Conservation (phyloP, 2,113 vertebrate species). For the Cebidichthys violaceus region DNA sequence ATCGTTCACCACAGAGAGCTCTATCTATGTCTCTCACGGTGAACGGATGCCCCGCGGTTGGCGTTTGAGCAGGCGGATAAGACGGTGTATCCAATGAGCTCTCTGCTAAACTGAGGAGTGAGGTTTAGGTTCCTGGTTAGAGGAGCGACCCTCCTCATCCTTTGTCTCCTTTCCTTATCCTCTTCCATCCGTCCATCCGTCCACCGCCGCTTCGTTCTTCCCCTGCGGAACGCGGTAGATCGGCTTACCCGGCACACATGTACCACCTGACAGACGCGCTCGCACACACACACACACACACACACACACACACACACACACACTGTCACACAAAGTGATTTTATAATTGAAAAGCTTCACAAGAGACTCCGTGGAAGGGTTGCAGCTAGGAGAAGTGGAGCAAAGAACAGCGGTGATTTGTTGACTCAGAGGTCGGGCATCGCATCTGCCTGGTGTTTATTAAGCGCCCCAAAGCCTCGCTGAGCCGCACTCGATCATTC, state of each 20-base stretch:
- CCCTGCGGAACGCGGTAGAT: constrained; percentile 4
- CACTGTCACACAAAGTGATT: constrained; percentile 20
- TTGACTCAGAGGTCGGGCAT: constrained; percentile 25
- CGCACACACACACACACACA: neutral
- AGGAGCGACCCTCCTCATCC: constrained; percentile 13
- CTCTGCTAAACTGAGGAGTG: constrained; percentile 41
- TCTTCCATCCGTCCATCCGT: constrained; percentile 17
- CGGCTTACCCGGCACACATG: neutral
- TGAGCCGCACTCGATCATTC: constrained; percentile 47
- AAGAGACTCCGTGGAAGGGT: neutral
- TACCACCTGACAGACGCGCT: constrained; percentile 18
- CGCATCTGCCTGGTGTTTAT: constrained; percentile 45
- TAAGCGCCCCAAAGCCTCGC: constrained; percentile 37
- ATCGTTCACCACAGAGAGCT: constrained; percentile 42
- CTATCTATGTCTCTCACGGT: constrained; percentile 30
- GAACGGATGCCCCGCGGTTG: constrained; percentile 28
- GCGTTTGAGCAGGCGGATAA: constrained; percentile 44
- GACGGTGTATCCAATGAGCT: constrained; percentile 50
- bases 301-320: constrained; percentile 1
- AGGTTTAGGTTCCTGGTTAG: constrained; percentile 21
- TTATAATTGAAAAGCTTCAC: constrained; percentile 48
- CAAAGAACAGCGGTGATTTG: constrained; percentile 40
- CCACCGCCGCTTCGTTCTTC: neutral
- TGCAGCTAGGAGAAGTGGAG: constrained; percentile 8
- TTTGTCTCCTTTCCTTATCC: constrained; percentile 19